Conservation (phyloP, 1,140 invertebrate genomes). For the Lysiphlebus fabarum region DNA sequence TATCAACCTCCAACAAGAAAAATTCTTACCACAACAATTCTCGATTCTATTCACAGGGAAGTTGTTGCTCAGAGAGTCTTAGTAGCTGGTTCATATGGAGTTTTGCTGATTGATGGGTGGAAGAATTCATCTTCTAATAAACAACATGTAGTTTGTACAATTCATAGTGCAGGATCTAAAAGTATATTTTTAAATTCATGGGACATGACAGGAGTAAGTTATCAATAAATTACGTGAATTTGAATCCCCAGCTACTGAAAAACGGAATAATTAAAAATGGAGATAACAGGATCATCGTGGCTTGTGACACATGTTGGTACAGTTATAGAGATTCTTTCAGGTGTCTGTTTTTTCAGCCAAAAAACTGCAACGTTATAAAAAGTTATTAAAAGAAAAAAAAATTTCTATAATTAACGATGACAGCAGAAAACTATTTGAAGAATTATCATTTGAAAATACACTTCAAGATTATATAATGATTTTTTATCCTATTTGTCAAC, state of each 20-base stretch:
- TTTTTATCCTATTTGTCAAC: constrained; percentile 15
- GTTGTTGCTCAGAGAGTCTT: background rate
- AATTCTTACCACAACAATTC: background rate
- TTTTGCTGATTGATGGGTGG: constrained; percentile 11
- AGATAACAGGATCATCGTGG: constrained; percentile 15
- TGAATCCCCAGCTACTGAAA: constrained; percentile 10
- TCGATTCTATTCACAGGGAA: background rate
- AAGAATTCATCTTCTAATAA: constrained; percentile 12
- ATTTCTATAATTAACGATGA: background rate
- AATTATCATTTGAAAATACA: constrained; percentile 12
- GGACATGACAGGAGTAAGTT: constrained; percentile 5
- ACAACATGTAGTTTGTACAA: constrained; percentile 10
- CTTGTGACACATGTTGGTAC: constrained; percentile 20
- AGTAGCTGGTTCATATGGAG: background rate
- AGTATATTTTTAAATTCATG: constrained; percentile 14
- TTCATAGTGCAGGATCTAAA: background rate
- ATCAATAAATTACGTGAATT: constrained; percentile 12
- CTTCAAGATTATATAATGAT: constrained; percentile 17
- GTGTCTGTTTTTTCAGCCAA: constrained; percentile 10
- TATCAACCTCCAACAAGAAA: constrained; percentile 3
- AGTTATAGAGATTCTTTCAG: constrained; percentile 18
- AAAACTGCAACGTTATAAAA: constrained; percentile 21
- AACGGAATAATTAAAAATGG: background rate
- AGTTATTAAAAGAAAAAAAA: background rate
- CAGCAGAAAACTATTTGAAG: constrained; percentile 4